Evolutionary conservation across 2,888 invertebrate species (phyloP), one percentile per base, ranked within the genome.

Genomic region (Leptopterna dolabrata): DNA sequence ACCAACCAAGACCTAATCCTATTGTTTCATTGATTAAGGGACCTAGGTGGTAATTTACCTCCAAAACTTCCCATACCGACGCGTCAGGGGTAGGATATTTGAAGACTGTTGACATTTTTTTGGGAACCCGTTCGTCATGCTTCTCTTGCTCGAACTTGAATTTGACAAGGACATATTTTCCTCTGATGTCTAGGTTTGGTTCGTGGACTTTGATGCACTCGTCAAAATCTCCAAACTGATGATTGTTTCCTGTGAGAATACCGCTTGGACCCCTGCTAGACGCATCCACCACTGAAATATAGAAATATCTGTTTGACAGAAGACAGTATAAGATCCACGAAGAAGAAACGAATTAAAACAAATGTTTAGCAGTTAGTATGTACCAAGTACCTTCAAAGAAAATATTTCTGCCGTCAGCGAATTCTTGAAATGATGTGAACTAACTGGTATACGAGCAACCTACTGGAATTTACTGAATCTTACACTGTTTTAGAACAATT

Each of bases 141-240:
- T 43, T 24, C 16, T 43, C n/a, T 4, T n/a, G 76, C 41, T 13
- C 1, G 43, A 76, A 76, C 6, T n/a, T 47, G 47, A 55, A 81
- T 9, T 30, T 51, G 19, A 81, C 81, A 9, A 81, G 14, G 0
- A 81, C 81, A 29, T 81, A 81, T 55, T 81, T 81, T n/a, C 81
- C 81, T 30, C 16, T 14, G 29, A 81, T 81, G 81, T 36, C 30
- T 3, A 24, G 27, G 14, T 13, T 6, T 2, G 16, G 30, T 19
- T 51, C 81, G 24, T 81, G 27, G 13, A 51, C 81, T 27, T 81
- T 27, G 27, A 47, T 47, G 55, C 81, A 81, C 29, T 83, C 83
- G 71, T 83, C 83, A 19, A 83, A 83, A 16, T 83, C 83, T 3
- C 83, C 83, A 27, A 83, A 83, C 3, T 83, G 30, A 36, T 70